phyloP scores from a whole-genome alignment of 2,888 invertebrate species.

The Nomada ruficornis region DNA sequence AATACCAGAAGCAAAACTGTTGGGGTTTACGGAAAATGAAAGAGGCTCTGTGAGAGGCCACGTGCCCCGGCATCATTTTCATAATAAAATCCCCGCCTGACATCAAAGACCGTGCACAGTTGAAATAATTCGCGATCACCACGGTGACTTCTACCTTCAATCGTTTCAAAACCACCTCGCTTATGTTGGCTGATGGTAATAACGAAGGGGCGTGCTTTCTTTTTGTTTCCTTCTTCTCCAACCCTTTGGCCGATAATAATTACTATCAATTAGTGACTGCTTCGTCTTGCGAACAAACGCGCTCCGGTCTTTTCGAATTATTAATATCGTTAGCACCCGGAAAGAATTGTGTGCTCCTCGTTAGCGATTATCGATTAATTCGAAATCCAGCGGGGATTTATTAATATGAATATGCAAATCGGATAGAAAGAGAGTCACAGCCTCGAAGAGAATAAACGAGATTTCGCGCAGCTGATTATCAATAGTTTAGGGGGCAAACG shows the following conservation, averaged over 20 bases:
- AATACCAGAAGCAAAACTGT: constrained; percentile 46
- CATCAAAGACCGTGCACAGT: constrained; percentile 21
- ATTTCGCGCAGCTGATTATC: constrained; percentile 5
- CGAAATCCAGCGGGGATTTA: too few relatives aligned
- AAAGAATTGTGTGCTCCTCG: too few relatives aligned
- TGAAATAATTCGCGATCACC: constrained; percentile 15
- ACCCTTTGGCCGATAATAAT: neutral
- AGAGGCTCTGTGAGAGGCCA: constrained; percentile 24
- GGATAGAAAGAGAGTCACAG: too few relatives aligned
- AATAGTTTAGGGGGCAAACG: too few relatives aligned
- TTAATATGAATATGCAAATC: too few relatives aligned
- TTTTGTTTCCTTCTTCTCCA: too few relatives aligned
- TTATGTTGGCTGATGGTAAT: neutral
- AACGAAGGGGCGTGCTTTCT: neutral
- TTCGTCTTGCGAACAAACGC: too few relatives aligned
- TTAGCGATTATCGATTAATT: too few relatives aligned
- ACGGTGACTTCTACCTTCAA: neutral
- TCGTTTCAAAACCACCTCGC: neutral
- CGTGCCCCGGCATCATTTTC: constrained; percentile 21
- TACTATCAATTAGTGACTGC: neutral
- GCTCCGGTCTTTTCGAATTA: too few relatives aligned
- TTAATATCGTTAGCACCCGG: too few relatives aligned
- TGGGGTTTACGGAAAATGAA: constrained; percentile 46
- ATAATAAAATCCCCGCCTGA: constrained; percentile 38
- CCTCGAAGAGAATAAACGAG: constrained; percentile 14